Evolutionary conservation across 1,140 invertebrate genomes (phyloP), one percentile per base, ranked within the genome.

Genomic region (Cheumatopsyche charites): DNA sequence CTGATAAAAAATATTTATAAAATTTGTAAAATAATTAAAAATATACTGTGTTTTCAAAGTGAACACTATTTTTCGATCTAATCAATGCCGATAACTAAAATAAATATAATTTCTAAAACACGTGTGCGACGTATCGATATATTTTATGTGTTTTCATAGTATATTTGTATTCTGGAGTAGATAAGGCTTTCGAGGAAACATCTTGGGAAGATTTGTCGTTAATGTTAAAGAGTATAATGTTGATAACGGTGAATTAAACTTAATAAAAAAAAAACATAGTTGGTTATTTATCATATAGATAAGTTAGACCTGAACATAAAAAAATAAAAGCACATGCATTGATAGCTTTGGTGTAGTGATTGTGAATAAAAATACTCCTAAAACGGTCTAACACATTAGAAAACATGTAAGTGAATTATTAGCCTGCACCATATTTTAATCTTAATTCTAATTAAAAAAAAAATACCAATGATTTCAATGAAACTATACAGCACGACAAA

Each of bases 271-370:
- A 4, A 36, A 9, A n/a, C n/a, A n/a, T n/a, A n/a, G n/a, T n/a
- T 62, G 23, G 45, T 49, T 41, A 26, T 29, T 68, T 68, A 41
- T 67, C 26, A 47, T 67, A 49, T 67, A 47, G 17, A 23, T 2
- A 62, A 41, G 62, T 71, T 71, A 71, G 69, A 71, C 62, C 61
- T 71, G 69, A 71, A 71, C 62, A 71, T 63, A 41, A 62, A 45
- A n/a, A 71, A 71, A 62, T 71, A 62, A 36, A 71, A 71, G 62
- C 69, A 71, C 69, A 71, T 71, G 69, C 69, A 62, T 71, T 21
- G 52, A 65, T 49, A 71, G 69, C 69, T 71, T 63, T 63, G 69
- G 69, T 71, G 69, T 47, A 26, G 42, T 45, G 23, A 47, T 66
- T 66, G 63, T 66, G 43, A 66, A 66, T 66, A 62, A n/a, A 52